Evolutionary conservation across 2,888 invertebrate genomes (phyloP), one percentile per base, ranked within the genome.

Genomic region (Liposcelis brunnea): DNA sequence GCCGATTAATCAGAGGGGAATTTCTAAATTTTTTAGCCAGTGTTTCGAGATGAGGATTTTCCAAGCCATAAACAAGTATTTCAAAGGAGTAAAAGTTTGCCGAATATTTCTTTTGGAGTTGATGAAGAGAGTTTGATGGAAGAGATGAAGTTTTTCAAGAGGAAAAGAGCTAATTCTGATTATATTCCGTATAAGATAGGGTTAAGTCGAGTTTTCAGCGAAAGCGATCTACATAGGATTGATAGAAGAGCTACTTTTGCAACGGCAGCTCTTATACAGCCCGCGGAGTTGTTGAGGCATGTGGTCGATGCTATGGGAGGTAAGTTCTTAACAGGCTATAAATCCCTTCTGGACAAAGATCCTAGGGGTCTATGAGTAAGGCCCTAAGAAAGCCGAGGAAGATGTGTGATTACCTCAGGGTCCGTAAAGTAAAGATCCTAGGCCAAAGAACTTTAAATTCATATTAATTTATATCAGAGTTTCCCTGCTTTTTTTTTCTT

Each of bases 201-300:
- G 12, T 34, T 52, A 11, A 45, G 61, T 4, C 70, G 80, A 46
- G 75, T 79, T 43, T 76, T 78, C 51, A 86, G 85, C 1, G 86
- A 87, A 53, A 79, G 80, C 0, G 84, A 86, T 60, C 65, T 87
- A 37, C 71, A 76, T 48, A 72, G 76, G 35, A 83, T 86, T 51
- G 83, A 87, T 59, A 78, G 78, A 55, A 77, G 77, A 52, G 77
- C 76, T 49, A 85, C 86, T 0, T 82, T 82, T 56, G 74, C 75
- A 15, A 72, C 75, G 1, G 73, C 76, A 49, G 77, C 77, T 8
- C 71, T 80, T 51, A 72, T 83, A 1, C 77, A 81, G 55, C 82
- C 83, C 6, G 78, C 78, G 5, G 81, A 83, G 56, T 59, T 87
- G 2, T 59, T 86, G 45, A 77, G 81, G 1, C 74, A 80, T 58